A percentile compares a stretch with the other conserved stretches of the same genome.
Evolutionary conservation across 2,797 vertebrate genomes (phyloP).

Genomic region (Eidolon dupreanum): DNA sequence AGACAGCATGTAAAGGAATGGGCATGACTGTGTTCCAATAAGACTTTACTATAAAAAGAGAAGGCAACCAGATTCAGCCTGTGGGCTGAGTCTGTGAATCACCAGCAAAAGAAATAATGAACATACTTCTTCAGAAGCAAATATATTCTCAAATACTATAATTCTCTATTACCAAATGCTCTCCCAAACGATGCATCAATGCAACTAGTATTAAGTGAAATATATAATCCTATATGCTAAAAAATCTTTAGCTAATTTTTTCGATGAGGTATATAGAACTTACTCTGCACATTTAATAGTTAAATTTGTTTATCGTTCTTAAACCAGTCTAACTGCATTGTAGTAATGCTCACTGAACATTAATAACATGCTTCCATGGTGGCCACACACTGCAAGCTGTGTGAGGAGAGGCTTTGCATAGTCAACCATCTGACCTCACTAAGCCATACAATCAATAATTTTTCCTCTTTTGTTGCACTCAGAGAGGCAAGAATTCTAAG

Average conservation of each 20-base stretch:
- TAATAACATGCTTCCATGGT: background rate
- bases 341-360: background rate
- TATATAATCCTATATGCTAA: background rate
- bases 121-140: background rate
- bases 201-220: background rate
- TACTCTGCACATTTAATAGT: background rate
- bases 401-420: background rate
- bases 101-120: background rate
- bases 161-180: background rate
- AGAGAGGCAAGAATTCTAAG: constrained; percentile 34
- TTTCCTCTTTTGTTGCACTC: background rate
- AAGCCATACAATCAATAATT: background rate
- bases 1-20: background rate
- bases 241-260: background rate
- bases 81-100: background rate
- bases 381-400: background rate
- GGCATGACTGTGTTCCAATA: background rate
- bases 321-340: background rate
- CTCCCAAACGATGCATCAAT: background rate
- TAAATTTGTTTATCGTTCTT: background rate
- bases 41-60: background rate
- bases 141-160: background rate
- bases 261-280: background rate
- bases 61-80: background rate
- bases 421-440: background rate